phyloP scores from a whole-genome alignment of 2,888 invertebrate genomes.

The Drosophila putrida region DNA sequence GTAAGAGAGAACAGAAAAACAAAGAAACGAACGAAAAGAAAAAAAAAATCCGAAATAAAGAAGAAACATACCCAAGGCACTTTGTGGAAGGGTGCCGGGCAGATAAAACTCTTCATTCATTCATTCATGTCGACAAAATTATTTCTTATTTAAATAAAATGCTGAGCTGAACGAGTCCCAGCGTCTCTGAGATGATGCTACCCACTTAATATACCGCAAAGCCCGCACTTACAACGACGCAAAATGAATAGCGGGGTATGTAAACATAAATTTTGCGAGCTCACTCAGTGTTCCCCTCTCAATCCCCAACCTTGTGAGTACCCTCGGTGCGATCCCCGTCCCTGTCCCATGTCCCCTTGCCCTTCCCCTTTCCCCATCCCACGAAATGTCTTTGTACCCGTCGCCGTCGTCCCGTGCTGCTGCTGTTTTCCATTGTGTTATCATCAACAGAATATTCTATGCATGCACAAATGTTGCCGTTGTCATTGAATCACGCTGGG shows the following conservation, averaged over 20 bases:
- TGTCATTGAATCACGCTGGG: slow-evolving; percentile 78
- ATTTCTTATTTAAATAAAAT: slow-evolving; percentile 83
- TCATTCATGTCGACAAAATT: slow-evolving; percentile 82
- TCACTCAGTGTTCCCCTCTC: slow-evolving; percentile 50
- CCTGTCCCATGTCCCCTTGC: neutral
- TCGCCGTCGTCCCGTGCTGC: slow-evolving; percentile 1
- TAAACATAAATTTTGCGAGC: slow-evolving; percentile 79
- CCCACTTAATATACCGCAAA: slow-evolving; percentile 80
- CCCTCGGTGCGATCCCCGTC: slow-evolving; percentile 8
- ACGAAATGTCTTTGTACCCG: slow-evolving; percentile 4
- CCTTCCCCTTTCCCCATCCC: slow-evolving; percentile 1
- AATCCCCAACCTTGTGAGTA: slow-evolving; percentile 6
- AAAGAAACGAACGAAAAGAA: slow-evolving; percentile 16
- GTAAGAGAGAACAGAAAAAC: slow-evolving; percentile 15
- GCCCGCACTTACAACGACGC: slow-evolving; percentile 74
- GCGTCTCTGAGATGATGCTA: slow-evolving; percentile 67
- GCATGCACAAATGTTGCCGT: slow-evolving; percentile 82
- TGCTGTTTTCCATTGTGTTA: slow-evolving; percentile 69
- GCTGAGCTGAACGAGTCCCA: slow-evolving; percentile 47
- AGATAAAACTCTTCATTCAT: slow-evolving; percentile 82
- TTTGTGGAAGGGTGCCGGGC: slow-evolving; percentile 51
- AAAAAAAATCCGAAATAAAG: slow-evolving; percentile 38
- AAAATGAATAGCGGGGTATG: slow-evolving; percentile 80
- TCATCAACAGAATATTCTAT: slow-evolving; percentile 81
- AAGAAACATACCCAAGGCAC: slow-evolving; percentile 51